Evolutionary conservation across 1,140 invertebrate species (phyloP), one percentile per base, ranked within the genome.

Genomic region (Trinorchestia longiramus): DNA sequence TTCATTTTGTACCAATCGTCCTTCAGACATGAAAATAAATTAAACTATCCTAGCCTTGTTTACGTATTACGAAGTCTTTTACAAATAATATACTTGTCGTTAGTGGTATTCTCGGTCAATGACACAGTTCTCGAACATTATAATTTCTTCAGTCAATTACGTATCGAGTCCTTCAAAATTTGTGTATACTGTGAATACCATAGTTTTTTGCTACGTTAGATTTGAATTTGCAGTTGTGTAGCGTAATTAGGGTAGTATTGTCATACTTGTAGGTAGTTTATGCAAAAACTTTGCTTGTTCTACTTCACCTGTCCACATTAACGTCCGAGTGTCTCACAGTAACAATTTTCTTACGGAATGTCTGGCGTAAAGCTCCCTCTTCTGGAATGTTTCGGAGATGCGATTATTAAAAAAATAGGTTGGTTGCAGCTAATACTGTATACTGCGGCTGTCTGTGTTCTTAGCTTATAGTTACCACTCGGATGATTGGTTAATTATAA

Each of bases 141-240:
- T 17, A 94, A 45, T 45, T 94, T 41, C 36, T 23, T 91, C 11
- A n/a, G 11, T 91, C 15, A 42, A 91, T 17, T 42, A 42, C 8
- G 11, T 42, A 44, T 40, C 43, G 15, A 36, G 40, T 47, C 43
- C 44, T 45, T 45, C 17, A 47, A 94, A 94, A 94, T 94, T 94
- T 94, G 92, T 94, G 43, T 94, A 94, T 94, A 43, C 15, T 94
- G 92, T 94, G 92, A 94, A 94, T 94, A 94, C 44, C 92, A 94
- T 94, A 44, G 44, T 94, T 94, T 53, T 94, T 94, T 94, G 92
- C 44, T 45, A 45, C 43, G 92, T 94, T 43, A 43, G 44, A 6
- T 94, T 94, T 94, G 92, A 94, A 94, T 44, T 40, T 94, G 44
- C 92, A 94, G 44, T 94, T 94, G 44, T 94, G 88, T 91, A 91